Evolutionary conservation across 2,888 invertebrate species (phyloP), one percentile per base, ranked within the genome.

Genomic region (Rhopalosiphum nymphaeae): DNA sequence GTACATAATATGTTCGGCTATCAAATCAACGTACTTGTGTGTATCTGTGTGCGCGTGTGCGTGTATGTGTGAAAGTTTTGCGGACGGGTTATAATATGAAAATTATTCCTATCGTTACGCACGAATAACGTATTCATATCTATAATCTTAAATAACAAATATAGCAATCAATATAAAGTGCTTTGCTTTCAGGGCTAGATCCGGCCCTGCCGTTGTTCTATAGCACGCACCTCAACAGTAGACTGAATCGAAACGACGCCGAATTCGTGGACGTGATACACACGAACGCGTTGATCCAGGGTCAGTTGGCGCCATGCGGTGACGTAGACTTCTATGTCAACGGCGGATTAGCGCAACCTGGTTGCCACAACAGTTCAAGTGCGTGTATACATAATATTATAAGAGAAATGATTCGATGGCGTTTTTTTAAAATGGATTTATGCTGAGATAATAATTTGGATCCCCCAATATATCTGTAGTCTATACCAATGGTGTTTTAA

Each of bases 251-350:
- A 2, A 96, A 96, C 0, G 97, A 97, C 95, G 97, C 97, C 0
- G 95, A 96, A 9, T 97, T 97, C 95, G 97, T 98, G 0, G 97
- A 97, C 95, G 97, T 97, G 3, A 96, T 97, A 91, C 97, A 98
- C 95, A 97, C 97, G 0, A 97, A 97, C 95, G 97, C 97, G 0
- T 96, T 97, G 95, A 96, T 97, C 1, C 97, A 97, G 95, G 97
- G 97, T 0, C 97, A 97, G 95, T 95, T 97, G 42, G 97, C 97
- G 95, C 96, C 96, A 61, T 97, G 97, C 95, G 97, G 97, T 0
- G 97, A 97, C 95, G 96, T 97, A 0, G 97, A 98, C 95, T 98
- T 97, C 95, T 97, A 97, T 95, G 96, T 97, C 95, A 97, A 97
- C 95, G 97, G 97, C 0, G 97, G 97, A 0, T 91, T 97, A 49